Evolutionary conservation across 2,797 vertebrate genomes (phyloP), one percentile per base, ranked within the genome.

Genomic region (Morelia viridis): DNA sequence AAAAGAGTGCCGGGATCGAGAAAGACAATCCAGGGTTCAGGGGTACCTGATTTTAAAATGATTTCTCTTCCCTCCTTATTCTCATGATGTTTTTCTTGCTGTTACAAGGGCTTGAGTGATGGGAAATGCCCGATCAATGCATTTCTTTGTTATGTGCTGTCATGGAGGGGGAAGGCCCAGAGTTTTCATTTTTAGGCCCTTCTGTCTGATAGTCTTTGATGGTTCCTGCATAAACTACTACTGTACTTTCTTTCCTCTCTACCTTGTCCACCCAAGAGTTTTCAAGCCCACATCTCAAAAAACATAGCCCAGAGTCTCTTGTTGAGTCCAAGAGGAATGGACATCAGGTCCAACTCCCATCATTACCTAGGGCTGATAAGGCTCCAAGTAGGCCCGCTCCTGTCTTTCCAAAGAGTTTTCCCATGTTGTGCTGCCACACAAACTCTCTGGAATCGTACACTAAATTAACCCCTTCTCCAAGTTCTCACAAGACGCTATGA

Each of bases 161-260:
- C 17, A 41, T 3, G 56, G 22, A 65, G 61, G 24, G 7, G 7
- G 61, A 62, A 62, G 61, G 26, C 91, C 28, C 5, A 5, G 8
- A 35, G 2, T 83, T 50, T 76, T 50, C 17, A 26, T 10, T 5
- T 0, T 0, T 0, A 2, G 68, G 11, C 89, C n/a, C 0, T 90
- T 94, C 28, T 0, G 89, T 94, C 91, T 64, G 31, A 46, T 50
- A 86, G 58, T 46, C 71, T 53, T 85, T 90, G 61, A 24, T 35
- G 58, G 28, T n/a, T 19, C 11, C 53, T 86, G 35, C 19, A 88
- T 28, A 15, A 95, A 68, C 1, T 87, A 12, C 61, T 92, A 53
- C n/a, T n/a, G n/a, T n/a, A n/a, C 0, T 0, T 93, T 84, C 4
- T 76, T 95, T 85, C 12, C 50, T 28, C 1, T 10, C 50, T 2